Percentiles rank a stretch among this genome's conserved stretches.
Conservation (phyloP, 2,888 invertebrate genomes). For the Cremastobaeus sp. region DNA sequence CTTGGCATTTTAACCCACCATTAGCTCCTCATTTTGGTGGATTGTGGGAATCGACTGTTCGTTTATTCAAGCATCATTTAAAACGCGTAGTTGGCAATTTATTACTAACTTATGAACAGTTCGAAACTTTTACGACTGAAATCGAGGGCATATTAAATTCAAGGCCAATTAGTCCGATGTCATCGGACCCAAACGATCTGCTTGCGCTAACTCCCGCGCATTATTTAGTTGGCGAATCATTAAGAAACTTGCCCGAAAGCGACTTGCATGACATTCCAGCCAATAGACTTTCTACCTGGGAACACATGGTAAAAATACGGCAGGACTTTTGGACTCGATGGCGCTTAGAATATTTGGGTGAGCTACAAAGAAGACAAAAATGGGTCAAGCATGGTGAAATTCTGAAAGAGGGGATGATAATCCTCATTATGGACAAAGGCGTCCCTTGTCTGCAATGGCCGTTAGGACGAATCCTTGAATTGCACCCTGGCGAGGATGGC, state of each 20-base stretch:
- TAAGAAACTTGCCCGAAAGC: background rate
- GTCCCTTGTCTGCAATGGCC: slow-evolving; percentile 26
- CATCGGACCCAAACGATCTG: no score
- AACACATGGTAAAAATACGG: background rate
- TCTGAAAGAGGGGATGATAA: slow-evolving; percentile 25
- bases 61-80: no score
- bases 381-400: slow-evolving; percentile 14
- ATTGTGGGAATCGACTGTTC: no score
- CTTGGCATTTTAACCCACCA: no score
- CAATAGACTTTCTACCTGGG: background rate
- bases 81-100: no score
- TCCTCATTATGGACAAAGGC: slow-evolving; percentile 37
- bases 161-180: no score
- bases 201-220: background rate
- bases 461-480: slow-evolving; percentile 22
- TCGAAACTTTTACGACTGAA: no score
- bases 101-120: no score
- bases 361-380: slow-evolving; percentile 28
- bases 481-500: slow-evolving; percentile 33
- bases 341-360: background rate
- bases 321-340: slow-evolving; percentile 3
- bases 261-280: background rate
- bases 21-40: no score
- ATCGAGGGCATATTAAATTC: no score
- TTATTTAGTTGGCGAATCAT: no score